Evolutionary conservation across 2,888 invertebrate genomes (phyloP), one percentile per base, ranked within the genome.

Genomic region (Epinotia demarniana): DNA sequence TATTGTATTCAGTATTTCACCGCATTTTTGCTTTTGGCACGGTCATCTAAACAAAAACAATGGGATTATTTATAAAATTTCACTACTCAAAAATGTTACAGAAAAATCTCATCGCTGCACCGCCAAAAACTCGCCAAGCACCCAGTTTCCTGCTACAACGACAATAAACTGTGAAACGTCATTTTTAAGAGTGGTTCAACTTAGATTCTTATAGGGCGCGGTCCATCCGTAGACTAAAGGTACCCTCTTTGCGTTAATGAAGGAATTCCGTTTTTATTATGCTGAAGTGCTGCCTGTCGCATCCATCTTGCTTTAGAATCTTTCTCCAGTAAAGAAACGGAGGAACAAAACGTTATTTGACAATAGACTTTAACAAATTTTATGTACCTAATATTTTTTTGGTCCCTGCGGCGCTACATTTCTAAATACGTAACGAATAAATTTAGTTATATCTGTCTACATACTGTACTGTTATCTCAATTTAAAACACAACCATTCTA

Each of bases 251-350:
- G 75, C 82, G 82, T 86, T 89, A 89, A 90, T 89, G 89, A 89
- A 88, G 89, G 89, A 87, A 88, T 88, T 88, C 87, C 88, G 87
- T 84, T 89, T 86, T 88, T 87, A 87, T 88, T 88, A 87, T 88
- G 78, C 82, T 81, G 79, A 77, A 87, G 87, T 84, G 82, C 81
- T 79, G 81, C 79, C 84, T 84, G 86, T 87, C 88, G 85, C 87
- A 87, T 87, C 84, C 83, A 86, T 87, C 86, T 87, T 86, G 81
- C 79, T 81, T 83, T 81, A 81, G 82, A 82, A 81, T 80, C 27
- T 75, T 53, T 78, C 23, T 27, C 70, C 67, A 73, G 77, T 76
- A 64, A 79, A 80, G 80, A 78, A 73, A 78, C 53, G 16, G 70
- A 58, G 77, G 81, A 77, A 81, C 80, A 82, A 83, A 82, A 79